Percentiles rank a stretch among this genome's conserved stretches.
phyloP scores from a whole-genome alignment of 2,888 invertebrate genomes.

The Limnephilus auricula region DNA sequence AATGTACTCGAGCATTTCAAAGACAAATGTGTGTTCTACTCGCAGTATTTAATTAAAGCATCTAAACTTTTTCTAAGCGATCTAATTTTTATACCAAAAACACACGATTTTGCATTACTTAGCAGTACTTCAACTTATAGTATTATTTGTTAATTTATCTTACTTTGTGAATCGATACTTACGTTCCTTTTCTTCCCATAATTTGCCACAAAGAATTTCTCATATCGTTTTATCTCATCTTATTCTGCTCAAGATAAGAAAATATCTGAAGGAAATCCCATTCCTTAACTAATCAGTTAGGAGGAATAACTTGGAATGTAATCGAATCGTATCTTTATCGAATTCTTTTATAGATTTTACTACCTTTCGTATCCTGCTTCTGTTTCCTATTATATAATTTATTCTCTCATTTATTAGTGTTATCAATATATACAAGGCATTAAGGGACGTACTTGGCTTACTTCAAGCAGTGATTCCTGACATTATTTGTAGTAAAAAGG shows the following conservation, averaged over 20 bases:
- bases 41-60: no score
- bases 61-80: no score
- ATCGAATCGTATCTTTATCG: not conserved
- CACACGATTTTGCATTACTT: no score
- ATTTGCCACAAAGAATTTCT: not conserved
- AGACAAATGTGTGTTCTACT: no score
- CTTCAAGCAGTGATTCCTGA: no score
- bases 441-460: no score
- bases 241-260: not conserved
- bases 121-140: no score
- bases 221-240: not conserved
- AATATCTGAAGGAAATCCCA: not conserved
- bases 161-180: not conserved
- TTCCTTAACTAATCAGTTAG: not conserved
- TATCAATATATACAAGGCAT: no score
- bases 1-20: no score
- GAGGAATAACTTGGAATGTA: not conserved
- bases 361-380: not conserved
- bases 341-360: not conserved
- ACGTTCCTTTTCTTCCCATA: not conserved
- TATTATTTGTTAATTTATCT: not conserved
- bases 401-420: not conserved
- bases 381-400: not conserved
- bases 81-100: no score
- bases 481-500: no score